Percentiles rank a stretch among this genome's conserved stretches.
phyloP scores from a whole-genome alignment of 2,113 vertebrate genomes.

The Rhea pennata region DNA sequence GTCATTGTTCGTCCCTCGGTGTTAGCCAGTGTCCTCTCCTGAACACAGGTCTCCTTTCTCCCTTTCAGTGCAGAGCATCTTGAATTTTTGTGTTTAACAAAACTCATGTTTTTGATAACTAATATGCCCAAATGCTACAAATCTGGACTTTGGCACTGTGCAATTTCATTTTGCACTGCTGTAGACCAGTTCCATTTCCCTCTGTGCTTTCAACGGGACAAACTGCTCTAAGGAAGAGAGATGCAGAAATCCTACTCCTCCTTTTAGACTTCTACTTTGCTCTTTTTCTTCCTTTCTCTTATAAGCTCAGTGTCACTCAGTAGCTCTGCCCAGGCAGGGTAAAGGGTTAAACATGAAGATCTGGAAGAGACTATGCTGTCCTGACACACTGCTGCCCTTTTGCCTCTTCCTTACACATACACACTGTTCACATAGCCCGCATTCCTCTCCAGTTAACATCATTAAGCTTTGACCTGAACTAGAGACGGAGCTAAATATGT shows the following conservation, averaged over 20 bases:
- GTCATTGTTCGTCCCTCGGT: neutral
- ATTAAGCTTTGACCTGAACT: slow-evolving; percentile 58
- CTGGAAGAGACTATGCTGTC: neutral
- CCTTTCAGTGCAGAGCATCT: neutral
- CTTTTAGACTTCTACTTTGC: neutral
- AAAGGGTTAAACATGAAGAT: slow-evolving; percentile 36
- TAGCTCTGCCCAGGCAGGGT: neutral
- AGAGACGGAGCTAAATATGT: slow-evolving; percentile 63
- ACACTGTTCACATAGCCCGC: slow-evolving; percentile 29
- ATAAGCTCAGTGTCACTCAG: neutral
- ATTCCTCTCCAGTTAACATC: slow-evolving; percentile 61
- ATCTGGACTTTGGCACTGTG: neutral
- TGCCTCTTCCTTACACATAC: slow-evolving; percentile 38
- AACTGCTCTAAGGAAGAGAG: neutral
- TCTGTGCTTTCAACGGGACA: rapidly evolving
- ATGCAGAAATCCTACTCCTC: neutral
- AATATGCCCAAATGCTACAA: neutral
- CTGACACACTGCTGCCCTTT: slow-evolving; percentile 47
- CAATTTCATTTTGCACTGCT: neutral
- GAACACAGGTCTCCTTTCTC: neutral
- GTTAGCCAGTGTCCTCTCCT: neutral
- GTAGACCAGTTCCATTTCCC: neutral
- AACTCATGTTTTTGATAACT: neutral
- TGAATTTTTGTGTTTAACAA: neutral
- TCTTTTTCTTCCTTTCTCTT: neutral